These are phyloP conservation scores for Eupelmus urozonus DNA, from an alignment of 2,888 invertebrate genomes.

Conservation along the genomic window DNA sequence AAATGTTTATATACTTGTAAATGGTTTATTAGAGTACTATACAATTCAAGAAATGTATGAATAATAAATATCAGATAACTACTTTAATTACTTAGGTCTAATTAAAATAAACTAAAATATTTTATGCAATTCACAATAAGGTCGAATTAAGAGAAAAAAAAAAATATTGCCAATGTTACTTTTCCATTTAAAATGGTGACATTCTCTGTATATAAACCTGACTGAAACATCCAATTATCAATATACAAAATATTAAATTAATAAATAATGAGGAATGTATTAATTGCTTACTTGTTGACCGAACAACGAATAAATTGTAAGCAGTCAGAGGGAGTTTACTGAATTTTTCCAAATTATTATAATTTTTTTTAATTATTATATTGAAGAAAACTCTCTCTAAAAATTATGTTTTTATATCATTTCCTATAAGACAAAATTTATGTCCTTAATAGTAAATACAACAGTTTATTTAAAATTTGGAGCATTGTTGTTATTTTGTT, in stretches of 20 bases:
- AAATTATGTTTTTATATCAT: too few relatives aligned
- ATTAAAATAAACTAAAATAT: slow-evolving; percentile 9
- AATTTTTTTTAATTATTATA: too few relatives aligned
- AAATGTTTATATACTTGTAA: slow-evolving; percentile 40
- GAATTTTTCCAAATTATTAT: too few relatives aligned
- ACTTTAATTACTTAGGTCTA: slow-evolving; percentile 13
- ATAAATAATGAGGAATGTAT: too few relatives aligned
- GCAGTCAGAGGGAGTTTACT: too few relatives aligned
- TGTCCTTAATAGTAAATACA: not conserved
- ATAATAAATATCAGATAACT: not conserved
- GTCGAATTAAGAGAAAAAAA: not conserved
- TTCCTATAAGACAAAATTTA: too few relatives aligned
- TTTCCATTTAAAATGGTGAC: not conserved
- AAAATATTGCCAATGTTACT: slow-evolving; percentile 5
- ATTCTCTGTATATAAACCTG: not conserved
- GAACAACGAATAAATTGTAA: too few relatives aligned
- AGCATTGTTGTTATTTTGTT: slow-evolving; percentile 38
- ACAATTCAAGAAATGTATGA: slow-evolving; percentile 1
- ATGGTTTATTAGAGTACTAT: slow-evolving; percentile 15
- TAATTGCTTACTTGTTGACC: too few relatives aligned
- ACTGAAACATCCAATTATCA: not conserved
- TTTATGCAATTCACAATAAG: not conserved
- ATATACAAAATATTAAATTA: too few relatives aligned
- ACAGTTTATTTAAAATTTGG: not conserved
- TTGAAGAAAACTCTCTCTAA: not conserved